Conservation (phyloP, 1,140 invertebrate genomes). For the Drosophila aff. region DNA sequence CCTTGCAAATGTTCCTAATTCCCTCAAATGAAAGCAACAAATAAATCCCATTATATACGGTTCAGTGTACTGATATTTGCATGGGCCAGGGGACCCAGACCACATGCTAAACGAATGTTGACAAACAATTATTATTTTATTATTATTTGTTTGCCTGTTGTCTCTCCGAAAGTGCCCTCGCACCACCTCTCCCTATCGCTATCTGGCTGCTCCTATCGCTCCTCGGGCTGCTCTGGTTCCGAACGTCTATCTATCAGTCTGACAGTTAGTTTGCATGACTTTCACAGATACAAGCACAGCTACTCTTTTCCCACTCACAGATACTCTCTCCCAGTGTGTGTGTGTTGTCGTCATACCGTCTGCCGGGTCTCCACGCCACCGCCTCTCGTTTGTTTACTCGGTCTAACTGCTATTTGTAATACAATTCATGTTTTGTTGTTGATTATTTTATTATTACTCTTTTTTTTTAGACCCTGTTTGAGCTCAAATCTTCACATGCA, state of each 20-base stretch:
- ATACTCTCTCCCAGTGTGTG: constrained; percentile 23
- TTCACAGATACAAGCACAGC: constrained; percentile 33
- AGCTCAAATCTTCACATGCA: constrained; percentile 78
- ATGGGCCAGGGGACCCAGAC: constrained; percentile 33
- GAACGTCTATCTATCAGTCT: constrained; percentile 51
- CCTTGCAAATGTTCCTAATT: background rate
- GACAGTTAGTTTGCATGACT: constrained; percentile 44
- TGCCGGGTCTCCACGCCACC: constrained; percentile 42
- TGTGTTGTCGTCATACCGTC: constrained; percentile 75
- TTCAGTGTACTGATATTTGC: constrained; percentile 26
- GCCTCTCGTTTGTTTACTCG: constrained; percentile 66
- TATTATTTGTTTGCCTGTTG: constrained; percentile 80
- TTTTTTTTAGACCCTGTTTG: constrained; percentile 45
- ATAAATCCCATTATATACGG: too few relatives aligned
- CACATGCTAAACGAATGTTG: constrained; percentile 83
- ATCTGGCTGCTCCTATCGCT: constrained; percentile 5
- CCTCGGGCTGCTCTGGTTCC: constrained; percentile 29
- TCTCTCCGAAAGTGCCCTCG: constrained; percentile 38
- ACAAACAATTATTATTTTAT: constrained; percentile 84
- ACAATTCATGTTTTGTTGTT: constrained; percentile 72
- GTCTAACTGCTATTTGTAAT: constrained; percentile 79
- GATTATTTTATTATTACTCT: constrained; percentile 79
- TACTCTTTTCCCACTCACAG: constrained; percentile 22
- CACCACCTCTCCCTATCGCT: constrained; percentile 25
- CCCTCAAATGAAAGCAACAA: background rate